Evolutionary conservation across 2,113 vertebrate species (phyloP), one percentile per base, ranked within the genome.

Genomic region (Crotalus tigris): DNA sequence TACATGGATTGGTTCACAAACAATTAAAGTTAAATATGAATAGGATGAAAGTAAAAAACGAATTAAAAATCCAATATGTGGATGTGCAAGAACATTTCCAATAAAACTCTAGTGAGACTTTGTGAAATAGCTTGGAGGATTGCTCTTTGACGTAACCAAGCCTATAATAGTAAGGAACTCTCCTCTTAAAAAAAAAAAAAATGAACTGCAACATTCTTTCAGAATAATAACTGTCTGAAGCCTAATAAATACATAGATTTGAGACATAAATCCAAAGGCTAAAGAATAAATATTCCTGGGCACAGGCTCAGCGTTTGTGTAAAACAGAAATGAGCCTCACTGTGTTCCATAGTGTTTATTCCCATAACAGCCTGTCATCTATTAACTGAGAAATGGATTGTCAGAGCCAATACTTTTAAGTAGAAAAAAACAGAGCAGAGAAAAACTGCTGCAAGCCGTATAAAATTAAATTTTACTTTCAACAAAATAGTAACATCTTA

Each of bases 351-450:
- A 10, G 46, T 9, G n/a, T 29, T 90, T 51, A 51, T 29, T 49
- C 3, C 58, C 39, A 51, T 51, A 51, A 9, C 8, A 9, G 29
- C 5, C 51, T 87, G 44, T 69, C 90, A 91, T 24, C 69, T 39
- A 4, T 57, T 94, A 24, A 90, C 57, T 93, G 92, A 95, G 54
- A 95, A 93, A 93, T 7, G 95, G 92, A 95, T 96, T 95, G 96
- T 95, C 95, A 86, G 93, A 97, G 93, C 91, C 69, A 93, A 85
- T 91, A 88, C 93, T 91, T 57, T 92, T 57, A 55, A 91, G 92
- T 94, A 33, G 92, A 94, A 92, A 58, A 75, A 91, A 91, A 55
- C 85, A 87, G 0, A 69, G 92, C 53, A 93, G 91, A 88, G 46
- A 94, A 88, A 95, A 94, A 93, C 75, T 49, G 19, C 92, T 93